Evolutionary conservation across 2,888 invertebrate species (phyloP), one percentile per base, ranked within the genome.

Genomic region (Hirtodrosophila histrioides): DNA sequence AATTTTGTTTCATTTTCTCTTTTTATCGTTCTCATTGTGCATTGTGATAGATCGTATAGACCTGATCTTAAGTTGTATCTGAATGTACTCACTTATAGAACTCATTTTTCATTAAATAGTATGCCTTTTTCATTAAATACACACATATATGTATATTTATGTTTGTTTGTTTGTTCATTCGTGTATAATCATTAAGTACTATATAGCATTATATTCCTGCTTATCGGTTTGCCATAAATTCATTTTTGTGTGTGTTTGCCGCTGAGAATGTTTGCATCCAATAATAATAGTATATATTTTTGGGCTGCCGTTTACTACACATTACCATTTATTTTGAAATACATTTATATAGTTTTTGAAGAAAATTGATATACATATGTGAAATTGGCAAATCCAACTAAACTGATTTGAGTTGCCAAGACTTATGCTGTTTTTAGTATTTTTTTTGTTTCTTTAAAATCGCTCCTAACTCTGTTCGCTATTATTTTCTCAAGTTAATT

Each of bases 321-420:
- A 51, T 66, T 74, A 63, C 49, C 62, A 63, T 58, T 56, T 45
- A 53, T 46, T 46, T 63, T 55, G 66, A 48, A 56, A 70, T 65
- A 78, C 77, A 71, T 78, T 49, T 57, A 70, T 70, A 63, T 58
- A 70, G 45, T 56, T 69, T 62, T 62, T 7, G 57, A 60, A 63
- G 60, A 57, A 66, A 76, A 62, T 69, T 66, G 63, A 58, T 69
- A 65, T 69, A 69, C 45, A 41, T 68, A 53, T 49, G 46, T 35
- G 17, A 56, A 56, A 44, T 29, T 60, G 39, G 37, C 37, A 39
- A 54, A 54, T 46, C n/a, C 29, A 49, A 24, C 5, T 40, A 17
- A 17, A 17, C 41, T 23, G 29, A 41, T 29, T 33, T 40, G 23
- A 27, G 36, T 55, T 60, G 40, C 44, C 43, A 17, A 17, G 17